Base-by-base conservation (phyloP, 2,888 invertebrate species). In the Loripinus fragilis region DNA sequence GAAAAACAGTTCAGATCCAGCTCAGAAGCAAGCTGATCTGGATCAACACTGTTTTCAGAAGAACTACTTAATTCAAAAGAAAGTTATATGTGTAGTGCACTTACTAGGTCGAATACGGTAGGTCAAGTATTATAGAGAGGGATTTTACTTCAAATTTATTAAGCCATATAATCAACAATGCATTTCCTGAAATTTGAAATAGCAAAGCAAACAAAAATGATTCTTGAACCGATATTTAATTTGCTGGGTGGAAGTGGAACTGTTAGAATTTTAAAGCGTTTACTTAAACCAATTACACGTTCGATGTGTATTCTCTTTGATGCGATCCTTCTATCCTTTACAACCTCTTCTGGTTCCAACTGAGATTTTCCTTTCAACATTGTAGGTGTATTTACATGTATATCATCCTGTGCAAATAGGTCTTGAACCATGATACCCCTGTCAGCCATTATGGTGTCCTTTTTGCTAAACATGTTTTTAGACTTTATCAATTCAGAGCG, bases 361-460 rank as follows among this genome's bases (percentile, higher is more conserved):
- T 86, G 85, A 20, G 65, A 74, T 78, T 81, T 84, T 15, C 85
- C 83, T 65, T 79, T 74, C 12, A 85, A 64, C 76, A 82, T 76
- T 17, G 84, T 80, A 15, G 83, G 85, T 17, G 81, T 85, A 65
- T 84, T 85, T 38, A 85, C 81, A 48, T 35, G 25, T 8, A 82
- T 78, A 80, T 82, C 76, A 30, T 76, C 55, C 15, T n/a, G 38
- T 25, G 84, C 86, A 80, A 86, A 83, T 25, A 83, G 45, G 64
- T 86, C 86, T 66, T 86, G 86, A 17, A 86, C 82, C 80, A 85
- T 85, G n/a, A 86, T 80, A 12, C 86, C 83, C 33, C 85, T 50
- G 45, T 85, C 85, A 23, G 81, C 79, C 82, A 86, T 86, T 15
- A 83, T 42, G 42, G 55, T 71, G 71, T 71, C 71, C 25, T 71